These are phyloP conservation scores for Danionella dracula DNA, from an alignment of 2,797 vertebrate species.

Conservation along the genomic window DNA sequence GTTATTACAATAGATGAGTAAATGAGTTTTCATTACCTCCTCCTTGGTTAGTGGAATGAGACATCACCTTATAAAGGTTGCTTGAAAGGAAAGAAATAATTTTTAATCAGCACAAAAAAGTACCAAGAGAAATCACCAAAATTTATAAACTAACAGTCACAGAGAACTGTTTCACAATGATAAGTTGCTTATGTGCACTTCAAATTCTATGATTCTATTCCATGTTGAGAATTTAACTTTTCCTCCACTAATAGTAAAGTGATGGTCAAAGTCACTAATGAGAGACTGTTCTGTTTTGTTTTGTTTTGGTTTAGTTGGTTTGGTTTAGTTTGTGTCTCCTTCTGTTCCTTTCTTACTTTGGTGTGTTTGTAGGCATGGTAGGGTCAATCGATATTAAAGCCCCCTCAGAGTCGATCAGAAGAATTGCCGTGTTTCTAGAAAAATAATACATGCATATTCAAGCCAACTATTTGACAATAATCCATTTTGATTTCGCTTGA, in stretches of 20 bases:
- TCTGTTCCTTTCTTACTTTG: constrained; percentile 70
- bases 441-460: constrained; percentile 20
- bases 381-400: constrained; percentile 91
- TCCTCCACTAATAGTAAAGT: too few relatives aligned
- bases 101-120: not conserved
- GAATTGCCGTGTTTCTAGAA: constrained; percentile 86
- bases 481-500: not conserved
- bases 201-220: too few relatives aligned
- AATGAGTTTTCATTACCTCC: constrained; percentile 74
- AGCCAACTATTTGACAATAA: not conserved
- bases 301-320: not conserved
- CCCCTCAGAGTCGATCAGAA: constrained; percentile 83
- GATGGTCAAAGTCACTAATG: too few relatives aligned
- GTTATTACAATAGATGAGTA: too few relatives aligned
- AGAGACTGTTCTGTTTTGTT: not conserved
- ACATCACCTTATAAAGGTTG: constrained; percentile 88
- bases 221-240: too few relatives aligned
- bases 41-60: constrained; percentile 72
- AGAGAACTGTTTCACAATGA: too few relatives aligned
- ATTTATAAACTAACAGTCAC: too few relatives aligned
- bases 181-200: too few relatives aligned
- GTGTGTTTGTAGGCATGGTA: constrained; percentile 88
- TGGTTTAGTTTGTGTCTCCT: not conserved
- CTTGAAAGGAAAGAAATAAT: constrained; percentile 55
- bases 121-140: too few relatives aligned